phyloP scores from a whole-genome alignment of 2,797 vertebrate species.

The Mus minutoides region DNA sequence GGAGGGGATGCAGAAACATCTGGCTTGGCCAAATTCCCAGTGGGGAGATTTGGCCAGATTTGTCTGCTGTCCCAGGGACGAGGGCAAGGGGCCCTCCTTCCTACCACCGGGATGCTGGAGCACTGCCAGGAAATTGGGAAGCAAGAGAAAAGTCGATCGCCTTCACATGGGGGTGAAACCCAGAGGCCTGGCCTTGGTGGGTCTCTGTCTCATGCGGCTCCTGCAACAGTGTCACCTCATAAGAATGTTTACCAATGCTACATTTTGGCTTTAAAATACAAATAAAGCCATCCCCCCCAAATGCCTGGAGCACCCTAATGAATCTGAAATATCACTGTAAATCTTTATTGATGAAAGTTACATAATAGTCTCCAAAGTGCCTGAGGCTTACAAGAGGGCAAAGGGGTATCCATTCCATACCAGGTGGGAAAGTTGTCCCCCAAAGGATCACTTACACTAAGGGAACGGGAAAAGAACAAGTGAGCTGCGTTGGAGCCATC shows the following conservation, averaged over 20 bases:
- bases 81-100: not conserved
- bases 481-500: no score
- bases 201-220: not conserved
- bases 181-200: not conserved
- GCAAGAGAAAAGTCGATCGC: not conserved
- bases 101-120: not conserved
- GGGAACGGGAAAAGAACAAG: not conserved
- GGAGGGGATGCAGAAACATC: conserved; percentile 45
- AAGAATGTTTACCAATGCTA: not conserved
- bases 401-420: not conserved
- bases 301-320: not conserved
- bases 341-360: conserved; percentile 36
- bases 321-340: not conserved
- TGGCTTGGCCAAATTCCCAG: conserved; percentile 2
- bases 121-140: not conserved
- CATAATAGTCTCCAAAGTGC: not conserved
- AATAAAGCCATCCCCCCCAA: not conserved
- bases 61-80: not conserved
- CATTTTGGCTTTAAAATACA: conserved; percentile 27
- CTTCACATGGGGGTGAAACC: not conserved
- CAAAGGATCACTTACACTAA: not conserved
- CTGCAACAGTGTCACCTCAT: not conserved
- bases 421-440: not conserved
- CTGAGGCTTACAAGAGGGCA: not conserved
- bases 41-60: conserved; percentile 16